Conservation (phyloP, 92 coral and sea anemone genomes). For the Galaxea fascicularis region DNA sequence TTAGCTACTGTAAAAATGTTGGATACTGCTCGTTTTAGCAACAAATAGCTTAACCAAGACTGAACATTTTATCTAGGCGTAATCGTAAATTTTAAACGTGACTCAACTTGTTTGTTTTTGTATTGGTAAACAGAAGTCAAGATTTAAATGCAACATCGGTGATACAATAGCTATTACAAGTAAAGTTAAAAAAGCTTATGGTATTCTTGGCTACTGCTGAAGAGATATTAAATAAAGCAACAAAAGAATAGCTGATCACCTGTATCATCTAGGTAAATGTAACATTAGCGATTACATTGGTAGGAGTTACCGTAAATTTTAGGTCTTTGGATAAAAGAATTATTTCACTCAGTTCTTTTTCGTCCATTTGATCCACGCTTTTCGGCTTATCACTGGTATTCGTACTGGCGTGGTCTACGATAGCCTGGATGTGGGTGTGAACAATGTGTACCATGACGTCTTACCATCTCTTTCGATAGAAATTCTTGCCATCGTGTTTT, state of each 20-base stretch:
- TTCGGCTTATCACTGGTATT: neutral
- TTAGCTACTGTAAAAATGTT: neutral
- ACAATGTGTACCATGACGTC: conserved; percentile 15
- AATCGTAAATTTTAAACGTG: neutral
- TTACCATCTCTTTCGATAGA: conserved; percentile 8
- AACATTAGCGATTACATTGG: conserved; percentile 9
- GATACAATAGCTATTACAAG: neutral
- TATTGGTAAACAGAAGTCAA: neutral
- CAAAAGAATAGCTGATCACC: neutral
- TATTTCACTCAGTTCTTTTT: conserved; percentile 3
- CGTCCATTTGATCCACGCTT: neutral
- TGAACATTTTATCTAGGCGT: neutral
- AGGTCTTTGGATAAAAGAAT: neutral
- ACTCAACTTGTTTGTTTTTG: neutral
- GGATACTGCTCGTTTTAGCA: too few species aligned
- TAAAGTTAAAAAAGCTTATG: neutral
- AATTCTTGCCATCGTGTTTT: conserved; percentile 16
- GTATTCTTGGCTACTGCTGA: too few species aligned
- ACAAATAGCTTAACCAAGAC: neutral
- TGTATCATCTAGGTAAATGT: conserved; percentile 12
- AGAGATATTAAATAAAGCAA: neutral
- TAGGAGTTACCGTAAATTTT: conserved; percentile 1
- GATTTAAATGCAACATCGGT: too few species aligned
- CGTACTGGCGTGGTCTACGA: conserved; percentile 13
- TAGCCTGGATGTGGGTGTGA: conserved; percentile 13